Evolutionary conservation across 2,797 vertebrate species (phyloP).

Genomic region (Sarcoramphus papa): DNA sequence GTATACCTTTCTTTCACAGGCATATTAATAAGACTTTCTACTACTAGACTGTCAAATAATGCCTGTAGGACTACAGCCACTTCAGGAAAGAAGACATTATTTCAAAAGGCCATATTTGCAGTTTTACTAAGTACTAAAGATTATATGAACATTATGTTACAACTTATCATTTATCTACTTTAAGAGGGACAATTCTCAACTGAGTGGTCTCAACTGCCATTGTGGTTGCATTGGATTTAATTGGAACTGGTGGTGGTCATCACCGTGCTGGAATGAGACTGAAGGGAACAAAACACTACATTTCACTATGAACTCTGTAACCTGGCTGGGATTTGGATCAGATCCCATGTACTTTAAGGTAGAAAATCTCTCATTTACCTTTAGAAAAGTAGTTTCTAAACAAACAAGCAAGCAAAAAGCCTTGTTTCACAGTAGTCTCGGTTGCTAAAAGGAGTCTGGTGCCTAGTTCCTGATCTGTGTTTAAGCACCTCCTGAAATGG

Average conservation of each 20-base stretch:
- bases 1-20: conserved; percentile 17
- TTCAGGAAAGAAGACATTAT: conserved; percentile 26
- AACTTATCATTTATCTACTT: neutral
- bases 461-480: neutral
- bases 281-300: neutral
- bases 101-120: neutral
- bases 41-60: neutral
- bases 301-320: neutral
- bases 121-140: neutral
- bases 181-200: neutral
- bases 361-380: neutral
- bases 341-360: neutral
- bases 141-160: neutral
- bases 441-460: neutral
- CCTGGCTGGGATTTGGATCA: neutral
- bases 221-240: neutral
- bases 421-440: neutral
- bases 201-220: neutral
- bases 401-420: neutral
- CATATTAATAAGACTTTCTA: conserved; percentile 14
- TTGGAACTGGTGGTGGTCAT: neutral
- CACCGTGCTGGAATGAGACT: neutral
- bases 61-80: neutral
- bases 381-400: conserved; percentile 3
- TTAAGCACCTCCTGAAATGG: neutral